Base-by-base conservation (phyloP, 2,797 vertebrate genomes). In the Antrozous pallidus region DNA sequence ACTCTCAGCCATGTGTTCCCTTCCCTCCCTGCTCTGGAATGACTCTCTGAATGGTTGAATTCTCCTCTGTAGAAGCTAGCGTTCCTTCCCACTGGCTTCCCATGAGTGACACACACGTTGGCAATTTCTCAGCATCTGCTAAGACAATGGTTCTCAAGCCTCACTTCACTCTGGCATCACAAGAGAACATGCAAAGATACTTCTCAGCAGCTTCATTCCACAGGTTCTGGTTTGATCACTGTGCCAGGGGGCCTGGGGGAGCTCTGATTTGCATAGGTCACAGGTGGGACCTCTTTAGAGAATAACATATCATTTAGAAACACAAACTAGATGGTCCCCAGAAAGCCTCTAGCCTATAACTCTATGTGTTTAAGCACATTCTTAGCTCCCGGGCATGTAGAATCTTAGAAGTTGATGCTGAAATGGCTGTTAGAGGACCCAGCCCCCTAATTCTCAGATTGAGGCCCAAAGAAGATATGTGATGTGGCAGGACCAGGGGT, bases 1-100 rank as follows among this genome's bases (percentile, higher is more conserved):
- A 45, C 40, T 83, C 63, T 47, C 84, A 82, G 63, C 38, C 56
- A 26, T 11, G 31, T 24, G 1, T 54, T 67, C 18, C 6, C 20
- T 38, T 75, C 75, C 49, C 5, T 90, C 89, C 78, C 78, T 54
- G 70, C 40, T 78, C 84, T 65, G 77, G 86, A 92, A 90, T 80
- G 92, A 63, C 49, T 75, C 49, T 70, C 91, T 18, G 3, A 58
- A 26, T 42, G 42, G 77, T 24, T 92, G 65, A 69, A 26, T 67
- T 61, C 42, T 84, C 47, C 61, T 54, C 75, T 33, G 36, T 16
- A 28, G 74, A 83, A 33, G 45, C 40, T 26, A 28, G 28, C n/a
- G 1, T 14, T 70, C 56, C 36, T 70, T 82, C 78, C 20, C 63
- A 20, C 17, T 63, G 79, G 42, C 45, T 94, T 70, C 33, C 47